Conservation (phyloP, 1,140 invertebrate species). For the Drosophila nigromelanica region DNA sequence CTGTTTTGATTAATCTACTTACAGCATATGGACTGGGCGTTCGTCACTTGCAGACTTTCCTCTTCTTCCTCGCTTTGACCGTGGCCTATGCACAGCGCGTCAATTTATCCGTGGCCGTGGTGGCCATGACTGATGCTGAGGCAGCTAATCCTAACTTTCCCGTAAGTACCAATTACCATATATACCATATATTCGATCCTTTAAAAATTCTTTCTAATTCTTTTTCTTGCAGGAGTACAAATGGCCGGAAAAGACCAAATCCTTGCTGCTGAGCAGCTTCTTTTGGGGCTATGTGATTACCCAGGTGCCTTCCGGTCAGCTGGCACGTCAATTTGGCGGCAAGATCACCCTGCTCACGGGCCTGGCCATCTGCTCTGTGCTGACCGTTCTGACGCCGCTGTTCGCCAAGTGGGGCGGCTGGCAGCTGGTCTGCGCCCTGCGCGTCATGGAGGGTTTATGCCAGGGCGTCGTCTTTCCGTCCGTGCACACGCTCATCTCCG, state of each 20-base stretch:
- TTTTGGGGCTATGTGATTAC: conserved; percentile 87
- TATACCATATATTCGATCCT: background rate
- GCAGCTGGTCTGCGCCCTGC: conserved; percentile 86
- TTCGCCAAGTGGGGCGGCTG: conserved; percentile 85
- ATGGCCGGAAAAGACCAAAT: conserved; percentile 85
- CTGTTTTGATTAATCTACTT: conserved; percentile 10
- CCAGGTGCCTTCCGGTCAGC: conserved; percentile 88
- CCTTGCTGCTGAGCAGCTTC: conserved; percentile 87
- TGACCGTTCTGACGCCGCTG: conserved; percentile 85
- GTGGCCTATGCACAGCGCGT: conserved; percentile 87
- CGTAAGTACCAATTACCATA: conserved; percentile 55
- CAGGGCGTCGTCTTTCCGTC: conserved; percentile 92
- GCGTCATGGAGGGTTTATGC: conserved; percentile 90
- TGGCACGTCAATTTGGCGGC: conserved; percentile 88
- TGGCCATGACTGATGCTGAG: conserved; percentile 74
- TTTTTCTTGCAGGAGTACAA: conserved; percentile 84
- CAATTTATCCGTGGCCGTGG: conserved; percentile 88
- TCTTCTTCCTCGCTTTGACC: conserved; percentile 87
- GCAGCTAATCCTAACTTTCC: conserved; percentile 70
- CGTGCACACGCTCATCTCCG: conserved; percentile 90
- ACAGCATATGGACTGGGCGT: conserved; percentile 85
- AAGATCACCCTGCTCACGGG: conserved; percentile 87
- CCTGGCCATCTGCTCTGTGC: conserved; percentile 84
- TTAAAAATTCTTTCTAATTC: too few relatives aligned
- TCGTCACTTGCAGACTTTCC: conserved; percentile 87